phyloP scores from a whole-genome alignment of 2,888 invertebrate species.

The Drosophila paranaensis region DNA sequence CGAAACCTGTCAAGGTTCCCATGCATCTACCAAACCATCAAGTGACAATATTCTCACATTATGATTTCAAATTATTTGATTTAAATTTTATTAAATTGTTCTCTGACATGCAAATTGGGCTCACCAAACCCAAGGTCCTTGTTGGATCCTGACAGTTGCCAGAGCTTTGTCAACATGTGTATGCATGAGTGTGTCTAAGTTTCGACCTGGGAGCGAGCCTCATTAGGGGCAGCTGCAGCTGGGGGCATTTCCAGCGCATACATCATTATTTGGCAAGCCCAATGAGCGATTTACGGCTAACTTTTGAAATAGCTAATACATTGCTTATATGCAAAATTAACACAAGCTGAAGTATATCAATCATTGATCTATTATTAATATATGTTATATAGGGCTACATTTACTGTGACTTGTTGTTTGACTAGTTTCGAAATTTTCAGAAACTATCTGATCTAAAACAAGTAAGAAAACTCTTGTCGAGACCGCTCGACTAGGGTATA shows the following conservation, averaged over 20 bases:
- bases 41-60: conserved; percentile 83
- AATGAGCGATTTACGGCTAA: conserved; percentile 10
- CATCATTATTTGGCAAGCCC: conserved; percentile 19
- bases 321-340: too few species aligned
- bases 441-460: too few species aligned
- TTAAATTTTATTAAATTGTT: conserved; percentile 80
- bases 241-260: conserved; percentile 10
- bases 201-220: conserved; percentile 39
- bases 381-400: too few species aligned
- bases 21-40: conserved; percentile 71
- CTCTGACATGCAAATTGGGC: conserved; percentile 82
- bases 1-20: conserved; percentile 61
- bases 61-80: conserved; percentile 81
- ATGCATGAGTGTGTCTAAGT: neutral
- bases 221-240: conserved; percentile 52
- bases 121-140: conserved; percentile 36
- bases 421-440: too few species aligned
- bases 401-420: too few species aligned
- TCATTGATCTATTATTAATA: too few species aligned
- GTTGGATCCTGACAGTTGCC: neutral
- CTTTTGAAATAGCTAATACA: conserved; percentile 39
- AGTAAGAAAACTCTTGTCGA: too few species aligned
- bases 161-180: neutral
- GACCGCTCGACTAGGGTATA: too few species aligned
- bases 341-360: too few species aligned